Base-by-base conservation (phyloP, 2,113 vertebrate species). In the Daubentonia madagascariensis region DNA sequence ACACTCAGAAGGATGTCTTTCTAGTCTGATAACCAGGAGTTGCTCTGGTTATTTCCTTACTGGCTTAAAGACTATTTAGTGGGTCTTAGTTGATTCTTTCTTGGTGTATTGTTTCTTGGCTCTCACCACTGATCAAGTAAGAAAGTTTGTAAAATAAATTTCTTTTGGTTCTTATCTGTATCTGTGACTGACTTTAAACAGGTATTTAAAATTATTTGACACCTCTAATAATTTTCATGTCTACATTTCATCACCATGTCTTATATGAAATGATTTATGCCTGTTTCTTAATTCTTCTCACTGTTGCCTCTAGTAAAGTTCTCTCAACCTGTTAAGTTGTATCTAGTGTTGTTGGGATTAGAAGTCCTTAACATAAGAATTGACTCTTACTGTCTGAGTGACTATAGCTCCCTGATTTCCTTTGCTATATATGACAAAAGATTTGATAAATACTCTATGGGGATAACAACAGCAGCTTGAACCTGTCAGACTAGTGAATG, bases 121-220 rank as follows among this genome's bases (percentile, higher is more conserved):
- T 93, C 4, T 96, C 32, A 84, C 6, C 45, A 75, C 75, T 61
- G 48, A 40, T 85, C 43, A 95, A 95, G 45, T 96, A 92, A 91
- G 50, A 86, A n/a, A 65, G 87, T 81, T 95, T 97, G 59, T 92
- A 92, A 92, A 97, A 96, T 96, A 97, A 96, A 96, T 97, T 89
- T 63, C 40, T 91, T 94, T 91, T 70, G 35, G 37, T 96, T 97
- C 70, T 92, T 91, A 84, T 37, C 48, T 78, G 7, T 68, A 68
- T 87, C n/a, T 75, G 18, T 87, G 52, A 80, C 52, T 89, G 30
- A 92, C 25, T 95, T 94, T 88, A 61, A 50, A 96, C 91, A 91
- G 23, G 9, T 87, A 80, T 88, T 93, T 88, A 70, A 79, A 79
- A 78, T 79, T 78, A 75, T 89, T 73, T 92, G 18, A 83, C 40